These are phyloP conservation scores for Phoxinus phoxinus DNA, from an alignment of 2,113 vertebrate genomes.

Conservation along the genomic window DNA sequence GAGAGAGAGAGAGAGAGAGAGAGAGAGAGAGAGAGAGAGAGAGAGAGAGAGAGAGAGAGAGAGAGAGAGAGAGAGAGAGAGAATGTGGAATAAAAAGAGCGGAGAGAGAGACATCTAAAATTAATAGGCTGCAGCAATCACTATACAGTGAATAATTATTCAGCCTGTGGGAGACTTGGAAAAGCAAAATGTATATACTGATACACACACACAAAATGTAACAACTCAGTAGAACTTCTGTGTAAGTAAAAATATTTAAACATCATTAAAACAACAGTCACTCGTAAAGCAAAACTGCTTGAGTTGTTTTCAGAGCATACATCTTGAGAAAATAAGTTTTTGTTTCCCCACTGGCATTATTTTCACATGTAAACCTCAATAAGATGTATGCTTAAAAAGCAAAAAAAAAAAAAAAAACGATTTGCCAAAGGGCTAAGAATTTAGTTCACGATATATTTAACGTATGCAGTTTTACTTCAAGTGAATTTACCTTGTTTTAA, in stretches of 20 bases:
- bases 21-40: too few species aligned
- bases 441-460: neutral
- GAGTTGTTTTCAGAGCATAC: neutral
- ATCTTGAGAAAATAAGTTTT: neutral
- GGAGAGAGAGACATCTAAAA: conserved; percentile 60
- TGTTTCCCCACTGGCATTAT: neutral
- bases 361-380: neutral
- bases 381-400: neutral
- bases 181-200: conserved; percentile 19
- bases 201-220: conserved; percentile 1
- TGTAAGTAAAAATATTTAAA: neutral
- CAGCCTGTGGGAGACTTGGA: conserved; percentile 37
- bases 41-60: conserved; percentile 62
- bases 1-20: conserved; percentile 49
- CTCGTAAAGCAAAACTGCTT: neutral
- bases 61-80: conserved; percentile 14
- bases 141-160: conserved; percentile 35
- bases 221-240: neutral
- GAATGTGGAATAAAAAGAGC: conserved; percentile 68
- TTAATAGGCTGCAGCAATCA: conserved; percentile 51
- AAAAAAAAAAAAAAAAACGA: too few species aligned
- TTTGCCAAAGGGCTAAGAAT: neutral
- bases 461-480: neutral
- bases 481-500: neutral
- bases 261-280: neutral